These are phyloP conservation scores for Liasis olivaceus DNA, from an alignment of 2,797 vertebrate genomes.

Conservation along the genomic window DNA sequence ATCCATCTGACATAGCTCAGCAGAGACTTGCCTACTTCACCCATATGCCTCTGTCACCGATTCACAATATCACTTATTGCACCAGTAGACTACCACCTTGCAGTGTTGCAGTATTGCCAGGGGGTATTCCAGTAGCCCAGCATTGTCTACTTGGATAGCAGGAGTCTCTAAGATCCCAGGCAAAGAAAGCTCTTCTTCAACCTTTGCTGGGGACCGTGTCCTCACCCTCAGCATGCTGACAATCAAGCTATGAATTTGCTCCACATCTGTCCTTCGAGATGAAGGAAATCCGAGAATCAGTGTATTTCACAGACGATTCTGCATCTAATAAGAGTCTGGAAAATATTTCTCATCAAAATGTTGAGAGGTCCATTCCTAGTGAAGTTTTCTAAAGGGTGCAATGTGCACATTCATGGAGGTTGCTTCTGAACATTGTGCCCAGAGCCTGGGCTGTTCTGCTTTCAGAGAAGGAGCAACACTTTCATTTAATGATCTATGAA, in stretches of 20 bases:
- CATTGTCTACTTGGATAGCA: not conserved
- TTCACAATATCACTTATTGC: not conserved
- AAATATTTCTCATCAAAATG: not conserved
- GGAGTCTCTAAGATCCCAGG: not conserved
- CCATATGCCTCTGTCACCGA: not conserved
- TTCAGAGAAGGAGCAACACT: not conserved
- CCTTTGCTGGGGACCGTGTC: not conserved
- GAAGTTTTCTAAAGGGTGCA: not conserved
- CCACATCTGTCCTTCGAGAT: not conserved
- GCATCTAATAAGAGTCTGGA: not conserved
- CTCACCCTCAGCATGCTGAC: not conserved
- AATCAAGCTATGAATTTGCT: not conserved
- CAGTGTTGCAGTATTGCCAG: not conserved
- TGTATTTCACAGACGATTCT: not conserved
- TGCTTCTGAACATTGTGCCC: not conserved
- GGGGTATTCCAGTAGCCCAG: not conserved
- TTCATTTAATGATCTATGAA: conserved; percentile 6
- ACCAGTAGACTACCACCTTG: not conserved
- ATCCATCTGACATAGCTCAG: not conserved
- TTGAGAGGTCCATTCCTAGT: not conserved
- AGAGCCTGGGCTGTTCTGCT: not conserved
- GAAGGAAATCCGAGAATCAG: not conserved
- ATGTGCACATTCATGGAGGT: not conserved
- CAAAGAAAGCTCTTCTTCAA: not conserved
- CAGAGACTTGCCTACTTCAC: not conserved